Percentiles rank a stretch among this genome's conserved stretches.
phyloP scores from a whole-genome alignment of 2,888 invertebrate genomes.

The Lasioglossum morio region DNA sequence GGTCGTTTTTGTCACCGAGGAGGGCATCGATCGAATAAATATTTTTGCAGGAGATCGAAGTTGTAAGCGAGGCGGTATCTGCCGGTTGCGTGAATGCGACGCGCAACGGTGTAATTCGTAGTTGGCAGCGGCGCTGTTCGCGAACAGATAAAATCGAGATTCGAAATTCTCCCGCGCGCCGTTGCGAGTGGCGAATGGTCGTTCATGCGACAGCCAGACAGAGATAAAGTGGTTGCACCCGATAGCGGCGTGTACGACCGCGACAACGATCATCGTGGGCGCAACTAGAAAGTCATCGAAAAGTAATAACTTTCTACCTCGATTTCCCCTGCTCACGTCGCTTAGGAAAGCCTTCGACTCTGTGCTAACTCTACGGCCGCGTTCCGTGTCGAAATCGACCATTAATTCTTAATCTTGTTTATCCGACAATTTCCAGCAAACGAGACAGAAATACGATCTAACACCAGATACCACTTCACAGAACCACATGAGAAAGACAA shows the following conservation, averaged over 20 bases:
- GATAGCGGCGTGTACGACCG: slow-evolving; percentile 40
- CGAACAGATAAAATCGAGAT: slow-evolving; percentile 35
- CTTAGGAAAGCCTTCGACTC: slow-evolving; percentile 22
- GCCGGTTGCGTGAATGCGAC: slow-evolving; percentile 10
- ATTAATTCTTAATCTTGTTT: neutral
- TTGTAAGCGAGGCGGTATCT: neutral
- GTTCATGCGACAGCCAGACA: neutral
- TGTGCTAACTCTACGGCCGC: neutral
- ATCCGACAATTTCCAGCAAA: neutral
- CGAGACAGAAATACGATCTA: neutral
- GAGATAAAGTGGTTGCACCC: slow-evolving; percentile 38
- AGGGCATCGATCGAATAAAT: neutral
- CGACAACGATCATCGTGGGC: slow-evolving; percentile 60
- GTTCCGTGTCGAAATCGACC: neutral
- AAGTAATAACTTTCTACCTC: slow-evolving; percentile 53
- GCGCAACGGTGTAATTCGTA: slow-evolving; percentile 11
- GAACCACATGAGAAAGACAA: neutral
- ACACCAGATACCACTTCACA: neutral
- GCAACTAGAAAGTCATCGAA: slow-evolving; percentile 60
- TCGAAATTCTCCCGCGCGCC: slow-evolving; percentile 20
- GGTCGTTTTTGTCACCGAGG: too few relatives aligned
- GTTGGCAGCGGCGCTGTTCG: slow-evolving; percentile 3
- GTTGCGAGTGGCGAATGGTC: slow-evolving; percentile 20
- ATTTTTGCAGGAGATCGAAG: neutral
- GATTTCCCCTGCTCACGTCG: slow-evolving; percentile 39